Base-by-base conservation (phyloP, 2,797 vertebrate species). In the Hydrocynus forskahlii region DNA sequence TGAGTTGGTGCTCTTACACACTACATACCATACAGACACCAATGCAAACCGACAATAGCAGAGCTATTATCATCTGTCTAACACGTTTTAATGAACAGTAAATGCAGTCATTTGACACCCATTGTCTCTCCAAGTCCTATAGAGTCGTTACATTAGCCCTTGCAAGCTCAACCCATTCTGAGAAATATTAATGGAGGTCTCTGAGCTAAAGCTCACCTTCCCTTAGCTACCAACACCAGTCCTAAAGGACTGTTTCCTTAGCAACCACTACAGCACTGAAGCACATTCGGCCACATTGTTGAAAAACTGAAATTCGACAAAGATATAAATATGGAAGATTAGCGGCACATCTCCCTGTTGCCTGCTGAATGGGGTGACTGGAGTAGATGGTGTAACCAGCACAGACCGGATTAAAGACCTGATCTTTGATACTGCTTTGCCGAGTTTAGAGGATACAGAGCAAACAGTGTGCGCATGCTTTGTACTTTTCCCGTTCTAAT, bases 161-260 rank as follows among this genome's bases (percentile, higher is more conserved):
- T 1, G 13, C 21, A 75, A 35, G 63, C 72, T 68, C n/a, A 60
- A 40, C 43, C 21, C 40, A n/a, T 60, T 70, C 45, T 81, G 66
- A 81, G 64, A 78, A 76, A 71, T 76, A 74, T 77, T 76, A 54
- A 73, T 48, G 55, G 80, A 75, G 73, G 69, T 78, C 50, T 71
- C 76, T 71, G 69, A 70, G 48, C 70, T 59, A 25, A n/a, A 72
- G 78, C 85, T 81, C 81, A 81, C 81, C 75, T 86, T 73, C 82
- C 81, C 79, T 83, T 83, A 78, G 71, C 71, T 83, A 74, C 76
- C 72, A 81, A 79, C 64, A 48, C 60, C 76, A 77, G 73, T 80
- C 81, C 76, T 66, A 75, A 83, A 80, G 80, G 83, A 87, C 76
- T 81, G 84, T 86, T 86, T 82, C 82, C 80, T 29, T 81, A 81